Base-by-base conservation (phyloP, 2,888 invertebrate species). In the Euplexia lucipara region DNA sequence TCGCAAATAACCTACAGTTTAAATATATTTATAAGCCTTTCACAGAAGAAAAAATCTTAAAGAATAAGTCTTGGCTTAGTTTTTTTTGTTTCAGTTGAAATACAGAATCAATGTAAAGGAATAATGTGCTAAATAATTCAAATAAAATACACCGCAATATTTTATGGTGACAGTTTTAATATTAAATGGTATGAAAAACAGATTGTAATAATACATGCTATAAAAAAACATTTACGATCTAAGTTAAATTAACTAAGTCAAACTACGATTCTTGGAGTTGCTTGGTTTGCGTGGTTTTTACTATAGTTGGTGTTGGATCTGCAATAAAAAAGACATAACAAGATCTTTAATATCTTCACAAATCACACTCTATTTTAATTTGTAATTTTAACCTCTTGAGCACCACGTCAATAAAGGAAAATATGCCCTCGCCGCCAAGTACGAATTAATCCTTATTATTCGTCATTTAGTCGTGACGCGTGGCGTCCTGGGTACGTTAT, bases 271-370 rank as follows among this genome's bases (percentile, higher is more conserved):
- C 53, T 16, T 57, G 42, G 2, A 51, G 10, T 18, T 66, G 22
- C 4, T 42, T 37, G 0, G 26, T 41, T 48, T 54, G 34, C 12
- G 37, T 51, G 0, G 45, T 65, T 44, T 30, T 66, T 8, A 26
- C 22, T 10, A 66, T 12, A 8, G 45, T 68, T 10, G 78, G 78
- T 22, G 41, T 22, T n/a, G 41, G 35, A 66, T 81, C 78, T 78
- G 70, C 35, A 70, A 78, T 22, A 26, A 12, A 52, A 26, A 18
- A 30, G 45, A 18, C 49, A 49, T 22, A 0, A 20, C 7, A 20
- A 14, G 0, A 7, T 20, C 5, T 20, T 20, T 3, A 9, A 14
- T 26, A 12, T 39, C 16, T 7, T 48, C 12, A 7, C 3, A 48
- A 12, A 48, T 16, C 16, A 32, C 12, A 32, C 3, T 0, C 30